Conservation (phyloP, 1,140 invertebrate genomes). For the Papilio glaucus region DNA sequence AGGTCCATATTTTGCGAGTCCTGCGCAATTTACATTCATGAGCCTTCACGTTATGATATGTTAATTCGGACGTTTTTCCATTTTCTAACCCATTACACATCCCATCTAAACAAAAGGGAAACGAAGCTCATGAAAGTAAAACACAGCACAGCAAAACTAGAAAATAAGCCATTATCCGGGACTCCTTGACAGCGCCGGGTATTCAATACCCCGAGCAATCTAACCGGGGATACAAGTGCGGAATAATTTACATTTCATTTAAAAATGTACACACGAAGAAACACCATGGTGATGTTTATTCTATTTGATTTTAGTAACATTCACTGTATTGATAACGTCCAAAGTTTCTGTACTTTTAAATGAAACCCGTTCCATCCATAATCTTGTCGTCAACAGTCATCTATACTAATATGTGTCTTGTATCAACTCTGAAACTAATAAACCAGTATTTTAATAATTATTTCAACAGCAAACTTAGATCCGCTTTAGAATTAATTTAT, state of each 20-base stretch:
- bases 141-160: conserved; percentile 24
- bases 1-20: neutral
- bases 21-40: conserved; percentile 28
- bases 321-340: no score
- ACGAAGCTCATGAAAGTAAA: conserved; percentile 30
- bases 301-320: neutral
- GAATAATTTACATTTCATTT: conserved; percentile 30
- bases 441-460: no score
- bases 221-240: conserved; percentile 4
- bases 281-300: neutral
- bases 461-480: no score
- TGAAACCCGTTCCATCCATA: no score
- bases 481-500: no score
- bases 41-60: conserved; percentile 29
- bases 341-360: no score
- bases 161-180: conserved; percentile 28
- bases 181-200: conserved; percentile 12
- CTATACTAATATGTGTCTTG: no score
- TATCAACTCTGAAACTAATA: no score
- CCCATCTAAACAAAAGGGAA: conserved; percentile 31
- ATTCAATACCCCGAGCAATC: conserved; percentile 31
- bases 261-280: conserved; percentile 9
- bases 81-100: conserved; percentile 34
- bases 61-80: conserved; percentile 35
- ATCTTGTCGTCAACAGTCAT: no score